phyloP scores from a whole-genome alignment of 2,797 vertebrate genomes.

The Muraenolepis orangiensis region DNA sequence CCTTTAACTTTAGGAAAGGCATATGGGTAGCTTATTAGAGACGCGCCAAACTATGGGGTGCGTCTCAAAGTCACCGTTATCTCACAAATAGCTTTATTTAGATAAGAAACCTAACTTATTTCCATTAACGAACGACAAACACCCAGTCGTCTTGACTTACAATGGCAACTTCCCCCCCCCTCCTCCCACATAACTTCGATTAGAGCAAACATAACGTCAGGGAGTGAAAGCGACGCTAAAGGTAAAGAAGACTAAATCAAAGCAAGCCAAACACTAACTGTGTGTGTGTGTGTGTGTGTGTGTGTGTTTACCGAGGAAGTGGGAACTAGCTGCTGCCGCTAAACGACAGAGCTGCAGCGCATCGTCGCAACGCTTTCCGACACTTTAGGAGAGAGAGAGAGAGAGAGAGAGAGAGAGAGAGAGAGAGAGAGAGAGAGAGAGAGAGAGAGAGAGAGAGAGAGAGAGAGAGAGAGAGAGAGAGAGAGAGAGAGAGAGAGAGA shows the following conservation, averaged over 20 bases:
- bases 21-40: neutral
- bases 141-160: neutral
- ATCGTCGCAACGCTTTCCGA: neutral
- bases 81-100: neutral
- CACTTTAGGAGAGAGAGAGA: too few species aligned
- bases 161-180: too few species aligned
- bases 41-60: too few species aligned
- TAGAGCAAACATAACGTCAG: neutral
- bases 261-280: neutral
- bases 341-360: neutral
- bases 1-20: neutral
- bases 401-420: too few species aligned
- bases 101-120: neutral
- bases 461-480: too few species aligned
- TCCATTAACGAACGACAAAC: neutral
- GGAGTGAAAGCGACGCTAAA: neutral
- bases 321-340: neutral
- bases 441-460: too few species aligned
- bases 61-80: neutral
- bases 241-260: neutral
- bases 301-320: neutral
- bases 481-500: too few species aligned
- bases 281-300: neutral
- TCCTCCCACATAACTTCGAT: too few species aligned
- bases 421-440: too few species aligned